Base-by-base conservation (phyloP, 2,888 invertebrate species). In the Cynaeus angustus region DNA sequence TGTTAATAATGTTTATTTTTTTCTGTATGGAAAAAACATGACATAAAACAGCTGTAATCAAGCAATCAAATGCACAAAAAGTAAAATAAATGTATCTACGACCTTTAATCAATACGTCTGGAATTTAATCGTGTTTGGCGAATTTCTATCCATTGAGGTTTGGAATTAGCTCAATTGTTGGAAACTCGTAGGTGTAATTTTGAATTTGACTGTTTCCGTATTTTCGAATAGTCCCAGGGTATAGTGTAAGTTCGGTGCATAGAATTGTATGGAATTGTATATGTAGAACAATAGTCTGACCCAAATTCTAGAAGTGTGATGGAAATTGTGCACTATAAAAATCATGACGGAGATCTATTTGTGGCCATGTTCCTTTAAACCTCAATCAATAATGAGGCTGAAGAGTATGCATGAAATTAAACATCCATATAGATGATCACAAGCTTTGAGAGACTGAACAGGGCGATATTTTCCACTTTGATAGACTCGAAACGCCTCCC, bases 381-480 rank as follows among this genome's bases (percentile, higher is more conserved):
- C 41, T 45, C 37, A 73, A 76, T 76, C 74, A 58, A 76, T 75
- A 74, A 64, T 73, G 70, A 70, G 71, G 70, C 72, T 70, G 70
- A 70, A 70, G 71, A 69, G 72, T 71, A 72, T 75, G 72, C 67
- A 73, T 73, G 74, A 72, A 77, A 75, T 75, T 76, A 75, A 74
- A 76, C 73, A 74, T 72, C 72, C 72, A 59, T 73, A 73, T 70
- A 77, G 68, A 67, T 74, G 78, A 79, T 77, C 78, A 79, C 75
- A 77, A 76, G 77, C 76, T 74, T 75, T 74, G 75, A 74, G 56
- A 55, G 53, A 59, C 73, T 73, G 72, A 67, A 73, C 58, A 30
- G 55, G 72, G 72, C 75, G 76, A 76, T 76, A 73, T 75, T 77
- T 79, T 78, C 77, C 78, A 75, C 78, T 76, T 77, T 71, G 74